A percentile compares a stretch with the other conserved stretches of the same genome.
These are phyloP conservation scores for Sarotherodon lohbergeri DNA, from an alignment of 2,113 vertebrate genomes.

Conservation along the genomic window DNA sequence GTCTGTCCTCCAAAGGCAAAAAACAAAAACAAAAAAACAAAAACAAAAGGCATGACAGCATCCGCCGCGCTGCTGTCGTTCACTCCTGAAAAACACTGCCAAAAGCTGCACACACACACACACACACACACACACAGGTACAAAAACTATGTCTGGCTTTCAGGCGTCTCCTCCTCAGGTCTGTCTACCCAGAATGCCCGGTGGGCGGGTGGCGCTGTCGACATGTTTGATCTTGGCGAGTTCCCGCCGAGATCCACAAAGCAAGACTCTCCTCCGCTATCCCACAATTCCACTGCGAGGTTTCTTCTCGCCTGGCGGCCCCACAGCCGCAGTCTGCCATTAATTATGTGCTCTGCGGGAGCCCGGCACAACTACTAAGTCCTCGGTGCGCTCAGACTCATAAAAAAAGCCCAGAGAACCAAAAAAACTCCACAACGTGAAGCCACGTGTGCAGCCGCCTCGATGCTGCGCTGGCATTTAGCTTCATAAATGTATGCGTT, in stretches of 20 bases:
- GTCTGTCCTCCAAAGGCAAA: constrained; percentile 29
- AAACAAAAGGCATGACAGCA: constrained; percentile 38
- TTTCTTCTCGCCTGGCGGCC: constrained; percentile 30
- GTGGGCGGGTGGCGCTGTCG: constrained; percentile 15
- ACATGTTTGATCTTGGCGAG: constrained; percentile 51
- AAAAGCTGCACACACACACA: neutral
- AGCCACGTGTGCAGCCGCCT: constrained; percentile 15
- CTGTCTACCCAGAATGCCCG: constrained; percentile 52
- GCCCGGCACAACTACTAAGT: constrained; percentile 10
- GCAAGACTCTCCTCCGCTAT: constrained; percentile 32
- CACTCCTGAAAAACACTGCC: constrained; percentile 1
- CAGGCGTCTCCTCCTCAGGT: constrained; percentile 47
- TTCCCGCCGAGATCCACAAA: constrained; percentile 45
- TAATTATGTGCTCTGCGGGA: constrained; percentile 54
- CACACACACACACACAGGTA: neutral
- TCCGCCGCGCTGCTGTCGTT: neutral
- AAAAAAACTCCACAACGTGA: neutral
- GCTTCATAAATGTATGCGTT: neutral
- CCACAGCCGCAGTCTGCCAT: constrained; percentile 44
- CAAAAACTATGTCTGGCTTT: constrained; percentile 21
- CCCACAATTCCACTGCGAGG: constrained; percentile 51
- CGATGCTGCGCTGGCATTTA: constrained; percentile 23
- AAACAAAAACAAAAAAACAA: neutral
- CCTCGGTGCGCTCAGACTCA: constrained; percentile 19
- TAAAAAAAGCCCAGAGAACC: constrained; percentile 5